A percentile compares a stretch with the other conserved stretches of the same genome.
Evolutionary conservation across 2,113 vertebrate species (phyloP).

Genomic region (Rhinopomastus cyanomelas): DNA sequence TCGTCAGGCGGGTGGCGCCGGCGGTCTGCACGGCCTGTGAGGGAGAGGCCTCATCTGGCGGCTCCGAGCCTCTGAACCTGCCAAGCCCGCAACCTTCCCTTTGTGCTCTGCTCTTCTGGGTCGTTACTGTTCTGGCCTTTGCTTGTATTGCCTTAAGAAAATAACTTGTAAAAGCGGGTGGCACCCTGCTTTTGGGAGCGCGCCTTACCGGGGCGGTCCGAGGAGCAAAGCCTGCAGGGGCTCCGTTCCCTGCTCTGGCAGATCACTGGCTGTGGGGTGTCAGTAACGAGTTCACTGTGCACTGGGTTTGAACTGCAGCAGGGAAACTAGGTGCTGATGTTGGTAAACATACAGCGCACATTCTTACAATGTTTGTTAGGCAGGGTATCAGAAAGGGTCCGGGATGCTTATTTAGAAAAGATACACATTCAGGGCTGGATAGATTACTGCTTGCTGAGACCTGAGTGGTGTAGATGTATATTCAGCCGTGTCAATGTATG

Average conservation of each 20-base stretch:
- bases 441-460: background rate
- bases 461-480: accelerated
- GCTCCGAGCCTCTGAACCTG: background rate
- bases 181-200: accelerated
- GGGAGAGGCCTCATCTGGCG: background rate
- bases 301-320: accelerated
- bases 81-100: accelerated
- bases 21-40: accelerated
- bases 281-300: too few relatives aligned
- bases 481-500: accelerated
- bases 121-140: accelerated
- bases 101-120: accelerated
- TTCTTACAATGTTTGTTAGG: background rate
- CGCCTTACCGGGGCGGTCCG: accelerated
- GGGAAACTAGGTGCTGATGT: background rate
- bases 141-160: background rate
- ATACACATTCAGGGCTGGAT: too few relatives aligned
- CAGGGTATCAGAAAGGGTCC: background rate
- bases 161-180: accelerated
- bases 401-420: background rate
- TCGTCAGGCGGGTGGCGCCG: background rate
- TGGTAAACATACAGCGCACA: background rate
- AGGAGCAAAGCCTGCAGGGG: background rate
- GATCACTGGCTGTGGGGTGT: background rate
- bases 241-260: accelerated